Conservation (phyloP, 2,113 vertebrate genomes). For the Neopipo cinnamomea region DNA sequence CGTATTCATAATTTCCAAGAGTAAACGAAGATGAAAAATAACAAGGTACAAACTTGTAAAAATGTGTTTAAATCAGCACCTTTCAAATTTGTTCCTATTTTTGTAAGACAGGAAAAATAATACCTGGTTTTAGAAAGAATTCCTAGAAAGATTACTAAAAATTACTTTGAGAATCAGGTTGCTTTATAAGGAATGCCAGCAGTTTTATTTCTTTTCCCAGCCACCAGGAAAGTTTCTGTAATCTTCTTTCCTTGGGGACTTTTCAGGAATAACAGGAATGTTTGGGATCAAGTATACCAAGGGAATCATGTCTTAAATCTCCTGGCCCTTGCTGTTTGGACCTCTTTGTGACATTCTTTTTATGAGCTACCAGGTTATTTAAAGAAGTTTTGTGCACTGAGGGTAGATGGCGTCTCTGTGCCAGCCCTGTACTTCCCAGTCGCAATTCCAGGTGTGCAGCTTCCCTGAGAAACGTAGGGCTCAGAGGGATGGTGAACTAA, state of each 20-base stretch:
- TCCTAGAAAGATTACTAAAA: not conserved
- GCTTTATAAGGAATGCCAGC: not conserved
- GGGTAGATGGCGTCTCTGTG: not conserved
- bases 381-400: not conserved
- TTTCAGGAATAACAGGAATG: not conserved
- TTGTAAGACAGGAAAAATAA: not conserved
- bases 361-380: not conserved
- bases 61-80: not conserved
- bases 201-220: not conserved
- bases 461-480: not conserved
- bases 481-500: not conserved
- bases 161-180: not conserved
- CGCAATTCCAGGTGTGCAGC: not conserved
- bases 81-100: not conserved
- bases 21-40: not conserved
- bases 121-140: not conserved
- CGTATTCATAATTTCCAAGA: not conserved
- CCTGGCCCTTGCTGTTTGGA: not conserved
- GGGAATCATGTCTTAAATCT: not conserved
- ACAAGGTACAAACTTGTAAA: not conserved
- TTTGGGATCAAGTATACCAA: not conserved
- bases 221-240: not conserved
- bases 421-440: fast-evolving
- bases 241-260: not conserved
- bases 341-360: not conserved